Evolutionary conservation across 2,888 invertebrate genomes (phyloP), one percentile per base, ranked within the genome.

Genomic region (Plusia festucae): DNA sequence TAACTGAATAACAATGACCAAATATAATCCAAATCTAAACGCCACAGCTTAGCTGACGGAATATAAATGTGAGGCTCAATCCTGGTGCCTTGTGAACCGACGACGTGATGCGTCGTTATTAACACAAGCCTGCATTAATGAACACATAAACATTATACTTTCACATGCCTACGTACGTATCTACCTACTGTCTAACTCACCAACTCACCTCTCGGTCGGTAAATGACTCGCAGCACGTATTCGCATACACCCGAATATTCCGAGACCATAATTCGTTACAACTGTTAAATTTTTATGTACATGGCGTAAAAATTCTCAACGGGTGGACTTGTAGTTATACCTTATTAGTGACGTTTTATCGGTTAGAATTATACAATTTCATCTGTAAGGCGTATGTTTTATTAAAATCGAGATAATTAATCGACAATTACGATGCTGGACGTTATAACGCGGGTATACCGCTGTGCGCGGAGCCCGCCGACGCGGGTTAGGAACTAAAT

Each of bases 21-120:
- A 90, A 90, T 89, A 93, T 94, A 94, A 94, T 95, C 95, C 93
- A 94, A 93, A 94, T 95, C 91, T 93, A 94, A 95, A 93, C 93
- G 93, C 88, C 89, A 87, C 84, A 85, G 85, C 87, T 86, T 84
- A 87, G 87, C 90, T 89, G 88, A 88, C 90, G 85, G 94, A 94
- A 95, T 95, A 91, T 91, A 90, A 94, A 95, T 94, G 90, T 84
- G 88, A 82, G 78, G 78, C 83, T 85, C 86, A 88, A 86, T 90
- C 88, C 88, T 89, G 89, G 84, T 88, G 87, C 88, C 93, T 93
- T 95, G 95, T 94, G 95, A 95, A 95, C 94, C 88, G 89, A 84
- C 88, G 91, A 95, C 95, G 95, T 95, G 94, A 93, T 90, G 88
- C 86, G 87, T 91, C 90, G 92, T 92, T 92, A 93, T 92, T 94